Percentiles rank a stretch among this genome's conserved stretches.
These are phyloP conservation scores for Bilobella aurantiaca DNA, from an alignment of 1,140 invertebrate species.

Conservation along the genomic window DNA sequence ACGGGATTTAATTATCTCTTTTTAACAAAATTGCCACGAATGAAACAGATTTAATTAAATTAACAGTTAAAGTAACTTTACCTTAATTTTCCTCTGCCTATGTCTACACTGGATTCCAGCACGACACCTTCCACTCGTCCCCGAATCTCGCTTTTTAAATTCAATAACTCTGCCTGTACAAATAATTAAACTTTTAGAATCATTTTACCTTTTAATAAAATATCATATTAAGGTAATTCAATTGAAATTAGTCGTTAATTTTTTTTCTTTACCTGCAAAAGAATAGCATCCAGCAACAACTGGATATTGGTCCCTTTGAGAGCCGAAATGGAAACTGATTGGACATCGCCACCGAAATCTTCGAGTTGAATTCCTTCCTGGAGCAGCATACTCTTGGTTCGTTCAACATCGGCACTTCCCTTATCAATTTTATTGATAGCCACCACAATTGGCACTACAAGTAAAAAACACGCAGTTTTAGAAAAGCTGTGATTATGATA, in stretches of 20 bases:
- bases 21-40: too few relatives aligned
- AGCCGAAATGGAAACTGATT: slow-evolving; percentile 84
- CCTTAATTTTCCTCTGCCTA: slow-evolving; percentile 55
- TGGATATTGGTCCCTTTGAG: slow-evolving; percentile 70
- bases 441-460: slow-evolving; percentile 81
- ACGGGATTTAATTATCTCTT: neutral
- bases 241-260: neutral
- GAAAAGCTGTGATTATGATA: neutral
- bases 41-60: too few relatives aligned
- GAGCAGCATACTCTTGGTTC: slow-evolving; percentile 60
- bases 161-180: slow-evolving; percentile 71
- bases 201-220: neutral
- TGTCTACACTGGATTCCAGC: slow-evolving; percentile 72
- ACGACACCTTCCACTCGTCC: slow-evolving; percentile 81
- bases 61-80: too few relatives aligned
- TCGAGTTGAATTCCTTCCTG: slow-evolving; percentile 73
- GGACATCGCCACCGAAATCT: slow-evolving; percentile 81
- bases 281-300: slow-evolving; percentile 70
- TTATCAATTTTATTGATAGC: slow-evolving; percentile 99
- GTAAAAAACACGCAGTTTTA: slow-evolving; percentile 36
- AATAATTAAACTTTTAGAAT: too few relatives aligned
- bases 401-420: slow-evolving; percentile 66
- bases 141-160: slow-evolving; percentile 65
- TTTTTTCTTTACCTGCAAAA: slow-evolving; percentile 47
- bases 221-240: neutral